Percentiles rank a stretch among this genome's conserved stretches.
phyloP scores from a whole-genome alignment of 92 coral and sea anemone genomes.

The Zoanthus sociatus region DNA sequence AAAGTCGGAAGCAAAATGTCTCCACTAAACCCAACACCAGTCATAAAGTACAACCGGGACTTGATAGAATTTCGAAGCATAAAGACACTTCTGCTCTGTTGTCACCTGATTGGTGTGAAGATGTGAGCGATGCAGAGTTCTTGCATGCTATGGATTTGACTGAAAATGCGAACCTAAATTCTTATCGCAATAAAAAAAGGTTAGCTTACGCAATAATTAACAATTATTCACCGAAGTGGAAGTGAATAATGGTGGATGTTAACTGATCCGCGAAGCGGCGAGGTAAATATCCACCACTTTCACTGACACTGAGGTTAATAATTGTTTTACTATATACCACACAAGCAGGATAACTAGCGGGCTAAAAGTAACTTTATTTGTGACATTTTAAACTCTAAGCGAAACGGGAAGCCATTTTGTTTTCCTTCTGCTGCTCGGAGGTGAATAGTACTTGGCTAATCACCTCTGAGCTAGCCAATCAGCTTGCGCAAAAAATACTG shows the following conservation, averaged over 20 bases:
- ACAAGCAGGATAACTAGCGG: too few relatives aligned
- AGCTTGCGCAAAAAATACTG: too few relatives aligned
- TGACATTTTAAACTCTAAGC: too few relatives aligned
- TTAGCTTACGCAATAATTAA: slow-evolving; percentile 11
- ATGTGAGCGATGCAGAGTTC: slow-evolving; percentile 75
- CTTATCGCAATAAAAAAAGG: slow-evolving; percentile 10
- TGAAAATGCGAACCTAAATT: slow-evolving; percentile 33
- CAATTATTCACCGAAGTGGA: not conserved
- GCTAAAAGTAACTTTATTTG: too few relatives aligned
- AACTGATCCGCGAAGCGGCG: too few relatives aligned
- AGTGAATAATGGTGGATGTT: too few relatives aligned
- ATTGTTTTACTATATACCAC: not conserved
- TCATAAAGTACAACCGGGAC: not conserved
- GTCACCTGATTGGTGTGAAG: slow-evolving; percentile 70
- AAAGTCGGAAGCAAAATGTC: not conserved
- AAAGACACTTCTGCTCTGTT: slow-evolving; percentile 17
- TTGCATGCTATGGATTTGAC: slow-evolving; percentile 61
- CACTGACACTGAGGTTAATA: too few relatives aligned
- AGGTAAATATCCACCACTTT: too few relatives aligned
- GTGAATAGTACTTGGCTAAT: too few relatives aligned
- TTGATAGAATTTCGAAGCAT: slow-evolving; percentile 9
- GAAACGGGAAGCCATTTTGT: too few relatives aligned
- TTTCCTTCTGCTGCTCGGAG: too few relatives aligned
- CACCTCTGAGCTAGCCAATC: too few relatives aligned
- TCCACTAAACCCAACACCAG: not conserved